phyloP scores from a whole-genome alignment of 2,888 invertebrate species.

The Cerastoderma edule region DNA sequence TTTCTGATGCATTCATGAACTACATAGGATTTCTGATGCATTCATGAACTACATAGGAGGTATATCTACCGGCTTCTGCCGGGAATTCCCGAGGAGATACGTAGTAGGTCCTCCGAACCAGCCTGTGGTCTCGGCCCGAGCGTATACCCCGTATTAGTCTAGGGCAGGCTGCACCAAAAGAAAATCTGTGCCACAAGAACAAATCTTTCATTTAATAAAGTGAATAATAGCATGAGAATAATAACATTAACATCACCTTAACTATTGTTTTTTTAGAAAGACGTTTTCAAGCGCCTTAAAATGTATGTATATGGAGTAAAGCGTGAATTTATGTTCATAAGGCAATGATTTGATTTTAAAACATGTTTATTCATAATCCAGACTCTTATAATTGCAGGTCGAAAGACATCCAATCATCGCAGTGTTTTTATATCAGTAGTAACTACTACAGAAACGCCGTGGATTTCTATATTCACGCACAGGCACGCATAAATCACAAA shows the following conservation, averaged over 20 bases:
- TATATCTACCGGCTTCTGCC: too few species aligned
- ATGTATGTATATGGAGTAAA: not conserved
- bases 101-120: too few species aligned
- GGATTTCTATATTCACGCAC: not conserved
- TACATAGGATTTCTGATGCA: too few species aligned
- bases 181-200: not conserved
- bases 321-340: not conserved
- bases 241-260: not conserved
- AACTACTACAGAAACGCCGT: conserved; percentile 30
- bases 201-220: not conserved
- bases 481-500: too few species aligned
- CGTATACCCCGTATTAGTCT: too few species aligned
- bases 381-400: conserved; percentile 13
- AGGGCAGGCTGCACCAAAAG: too few species aligned
- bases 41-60: too few species aligned
- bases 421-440: conserved; percentile 28
- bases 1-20: too few species aligned
- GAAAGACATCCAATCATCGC: not conserved
- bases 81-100: too few species aligned
- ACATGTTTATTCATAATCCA: not conserved
- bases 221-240: not conserved
- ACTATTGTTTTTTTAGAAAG: not conserved
- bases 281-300: not conserved
- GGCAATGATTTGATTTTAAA: too few species aligned
- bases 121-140: too few species aligned